Evolutionary conservation across 2,797 vertebrate species (phyloP).

Genomic region (Eptatretus atami): DNA sequence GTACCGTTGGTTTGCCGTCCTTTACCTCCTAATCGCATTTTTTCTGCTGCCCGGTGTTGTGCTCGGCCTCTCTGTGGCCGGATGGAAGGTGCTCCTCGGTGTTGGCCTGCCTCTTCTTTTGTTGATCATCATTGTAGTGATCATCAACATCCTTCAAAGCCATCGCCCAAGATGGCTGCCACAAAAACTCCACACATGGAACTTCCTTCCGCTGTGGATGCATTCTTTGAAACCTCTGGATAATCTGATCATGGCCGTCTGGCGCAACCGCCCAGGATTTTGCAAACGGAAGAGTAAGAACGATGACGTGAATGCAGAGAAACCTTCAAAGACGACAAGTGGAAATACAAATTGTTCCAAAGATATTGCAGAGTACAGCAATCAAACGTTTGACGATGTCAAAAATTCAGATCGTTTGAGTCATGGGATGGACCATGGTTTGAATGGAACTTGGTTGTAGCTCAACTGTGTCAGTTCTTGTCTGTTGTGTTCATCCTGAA

Average conservation of each 20-base stretch:
- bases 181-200: slow-evolving; percentile 33
- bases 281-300: slow-evolving; percentile 14
- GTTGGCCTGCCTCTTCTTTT: slow-evolving; percentile 32
- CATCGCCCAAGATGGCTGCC: slow-evolving; percentile 30
- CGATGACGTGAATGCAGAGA: too few species aligned
- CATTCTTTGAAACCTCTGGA: slow-evolving; percentile 50
- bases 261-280: slow-evolving; percentile 31
- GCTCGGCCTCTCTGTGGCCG: slow-evolving; percentile 50
- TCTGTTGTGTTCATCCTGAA: too few species aligned
- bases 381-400: too few species aligned
- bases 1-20: slow-evolving; percentile 63
- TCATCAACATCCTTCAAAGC: slow-evolving; percentile 30
- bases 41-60: slow-evolving; percentile 40
- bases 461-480: too few species aligned
- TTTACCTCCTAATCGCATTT: slow-evolving; percentile 56
- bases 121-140: slow-evolving; percentile 24
- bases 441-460: too few species aligned
- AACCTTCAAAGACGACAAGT: too few species aligned
- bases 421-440: too few species aligned
- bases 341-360: too few species aligned
- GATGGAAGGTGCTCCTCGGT: slow-evolving; percentile 40
- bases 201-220: slow-evolving; percentile 56
- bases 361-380: too few species aligned
- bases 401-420: too few species aligned
- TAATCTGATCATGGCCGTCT: slow-evolving; percentile 26